A percentile compares a stretch with the other conserved stretches of the same genome.
These are phyloP conservation scores for Petrocephalus microphthalmus DNA, from an alignment of 2,113 vertebrate genomes.

Conservation along the genomic window DNA sequence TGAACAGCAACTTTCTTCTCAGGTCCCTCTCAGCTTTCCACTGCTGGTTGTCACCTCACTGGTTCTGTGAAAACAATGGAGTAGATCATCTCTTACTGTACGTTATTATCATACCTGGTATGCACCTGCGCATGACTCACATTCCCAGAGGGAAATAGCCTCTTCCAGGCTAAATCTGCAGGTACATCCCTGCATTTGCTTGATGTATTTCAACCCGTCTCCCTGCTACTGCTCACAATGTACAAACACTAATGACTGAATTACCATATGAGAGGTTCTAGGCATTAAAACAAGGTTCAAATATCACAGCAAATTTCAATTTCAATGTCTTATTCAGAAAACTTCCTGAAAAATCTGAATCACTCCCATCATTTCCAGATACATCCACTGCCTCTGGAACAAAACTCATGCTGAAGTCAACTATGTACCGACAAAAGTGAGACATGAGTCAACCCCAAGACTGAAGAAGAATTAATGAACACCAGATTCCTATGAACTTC, in stretches of 20 bases:
- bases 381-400: neutral
- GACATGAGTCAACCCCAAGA: neutral
- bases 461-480: neutral
- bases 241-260: neutral
- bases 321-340: neutral
- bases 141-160: neutral
- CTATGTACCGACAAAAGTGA: neutral
- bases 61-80: slow-evolving; percentile 47
- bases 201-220: neutral
- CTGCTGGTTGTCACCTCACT: slow-evolving; percentile 33
- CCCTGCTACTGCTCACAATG: neutral
- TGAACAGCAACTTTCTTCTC: neutral
- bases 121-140: neutral
- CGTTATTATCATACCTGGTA: neutral
- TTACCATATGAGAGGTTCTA: neutral
- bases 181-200: neutral
- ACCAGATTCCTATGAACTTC: neutral
- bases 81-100: neutral
- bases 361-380: neutral
- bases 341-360: neutral
- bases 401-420: neutral
- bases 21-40: neutral
- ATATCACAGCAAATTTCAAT: slow-evolving; percentile 5
- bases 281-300: neutral
- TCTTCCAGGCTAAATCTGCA: neutral